Base-by-base conservation (phyloP, 2,888 invertebrate species). In the Apomyelois bistriatella region DNA sequence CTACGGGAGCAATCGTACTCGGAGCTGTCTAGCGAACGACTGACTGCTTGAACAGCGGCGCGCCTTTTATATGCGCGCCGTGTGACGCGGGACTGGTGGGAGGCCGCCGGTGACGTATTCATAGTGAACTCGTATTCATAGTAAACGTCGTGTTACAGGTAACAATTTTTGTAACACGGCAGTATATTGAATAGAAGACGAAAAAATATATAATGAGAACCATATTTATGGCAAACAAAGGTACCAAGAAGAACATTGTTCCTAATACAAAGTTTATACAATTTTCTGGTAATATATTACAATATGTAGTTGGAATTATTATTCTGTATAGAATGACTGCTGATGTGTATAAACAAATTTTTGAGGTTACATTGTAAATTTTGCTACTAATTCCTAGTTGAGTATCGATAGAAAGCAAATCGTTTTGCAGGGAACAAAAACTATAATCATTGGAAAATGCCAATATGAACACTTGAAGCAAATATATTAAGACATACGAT, bases 171-270 rank as follows among this genome's bases (percentile, higher is more conserved):
- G 37, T 37, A 22, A 60, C 48, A n/a, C 60, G 52, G 22, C 53
- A 48, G 13, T 53, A 57, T 4, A 53, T 46, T 10, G 53, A 54
- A 28, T 56, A 54, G 22, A 57, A 60, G 2, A 53, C 48, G 22
- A 54, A 57, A 37, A 53, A 58, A 37, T 56, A 56, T 1, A 57
- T 22, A n/a, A 58, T 15, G 1, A 58, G 42, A 5, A 58, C 52
- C n/a, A 56, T 40, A 49, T 60, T 58, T 1, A 50, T 28, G 12
- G 52, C 38, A 1, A 53, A 35, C 13, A 54, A 35, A 3, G 56
- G 48, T n/a, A 57, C 17, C 1, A 53, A 15, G 16, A 41, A 51
- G 0, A 55, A n/a, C 0, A 53, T 12, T 5, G 15, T 47, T 0
- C 52, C 28, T 7, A 47, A 22, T 8, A 52, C 6, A 16, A 48